These are phyloP conservation scores for Lasioglossum malachurum DNA, from an alignment of 2,888 invertebrate genomes.

Conservation along the genomic window DNA sequence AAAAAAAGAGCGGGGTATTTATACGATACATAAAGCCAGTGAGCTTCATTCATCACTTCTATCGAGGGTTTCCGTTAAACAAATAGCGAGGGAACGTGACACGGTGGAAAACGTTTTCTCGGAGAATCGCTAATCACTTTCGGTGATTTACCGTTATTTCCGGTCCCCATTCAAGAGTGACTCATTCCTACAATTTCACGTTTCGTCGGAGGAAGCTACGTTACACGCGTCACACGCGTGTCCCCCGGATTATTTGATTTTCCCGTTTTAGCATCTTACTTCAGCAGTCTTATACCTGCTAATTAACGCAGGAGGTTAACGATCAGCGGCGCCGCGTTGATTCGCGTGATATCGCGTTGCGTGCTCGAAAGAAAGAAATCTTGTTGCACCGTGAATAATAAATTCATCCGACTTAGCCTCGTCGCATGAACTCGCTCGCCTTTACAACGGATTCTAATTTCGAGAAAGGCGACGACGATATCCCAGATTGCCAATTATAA, in stretches of 20 bases:
- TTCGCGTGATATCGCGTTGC: conserved; percentile 43
- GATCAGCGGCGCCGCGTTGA: conserved; percentile 12
- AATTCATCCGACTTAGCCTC: not conserved
- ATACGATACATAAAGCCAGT: not conserved
- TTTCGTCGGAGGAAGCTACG: not conserved
- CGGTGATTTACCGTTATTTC: not conserved
- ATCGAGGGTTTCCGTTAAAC: not conserved
- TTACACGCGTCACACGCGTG: not conserved
- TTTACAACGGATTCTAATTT: conserved; percentile 5
- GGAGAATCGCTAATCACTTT: not conserved
- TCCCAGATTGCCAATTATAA: not conserved
- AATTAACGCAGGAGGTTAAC: conserved; percentile 35
- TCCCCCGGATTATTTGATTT: not conserved
- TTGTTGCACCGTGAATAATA: not conserved
- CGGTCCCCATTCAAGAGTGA: conserved; percentile 1
- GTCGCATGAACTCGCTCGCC: not conserved
- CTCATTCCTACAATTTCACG: conserved; percentile 18
- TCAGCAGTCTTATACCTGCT: conserved; percentile 15
- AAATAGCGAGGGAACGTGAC: not conserved
- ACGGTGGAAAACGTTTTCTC: not conserved
- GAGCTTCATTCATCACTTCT: not conserved
- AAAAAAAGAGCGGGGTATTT: not conserved
- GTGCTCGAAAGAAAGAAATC: conserved; percentile 1
- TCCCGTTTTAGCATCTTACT: not conserved
- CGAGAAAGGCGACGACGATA: not conserved